These are phyloP conservation scores for Panonychus citri DNA, from an alignment of 1,140 invertebrate genomes.

Conservation along the genomic window DNA sequence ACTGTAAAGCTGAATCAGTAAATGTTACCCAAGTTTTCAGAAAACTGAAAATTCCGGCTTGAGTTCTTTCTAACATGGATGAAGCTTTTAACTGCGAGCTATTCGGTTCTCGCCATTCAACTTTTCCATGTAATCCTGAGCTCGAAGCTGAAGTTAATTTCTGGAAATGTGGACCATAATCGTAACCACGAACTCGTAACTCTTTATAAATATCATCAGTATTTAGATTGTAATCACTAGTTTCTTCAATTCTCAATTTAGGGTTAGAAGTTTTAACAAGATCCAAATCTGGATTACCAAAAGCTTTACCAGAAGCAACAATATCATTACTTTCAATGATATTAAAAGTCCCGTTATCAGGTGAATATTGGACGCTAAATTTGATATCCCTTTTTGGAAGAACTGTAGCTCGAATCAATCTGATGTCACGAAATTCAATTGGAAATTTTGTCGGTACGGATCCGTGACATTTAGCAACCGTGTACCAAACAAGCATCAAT, in stretches of 20 bases:
- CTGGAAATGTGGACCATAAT: slow-evolving; percentile 43
- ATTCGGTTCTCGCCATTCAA: slow-evolving; percentile 22
- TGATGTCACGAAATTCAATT: slow-evolving; percentile 51
- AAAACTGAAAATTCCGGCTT: not conserved
- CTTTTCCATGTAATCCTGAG: not conserved
- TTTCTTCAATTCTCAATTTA: not conserved
- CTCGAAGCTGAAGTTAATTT: slow-evolving; percentile 36
- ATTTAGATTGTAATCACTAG: slow-evolving; percentile 6
- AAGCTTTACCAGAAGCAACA: not conserved
- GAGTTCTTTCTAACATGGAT: not conserved
- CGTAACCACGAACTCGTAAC: slow-evolving; percentile 28
- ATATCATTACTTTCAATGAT: not conserved
- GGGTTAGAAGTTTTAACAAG: not conserved
- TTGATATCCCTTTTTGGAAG: not conserved
- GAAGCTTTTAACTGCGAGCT: not conserved
- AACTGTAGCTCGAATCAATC: slow-evolving; percentile 59
- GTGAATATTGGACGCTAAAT: not conserved
- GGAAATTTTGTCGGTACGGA: not conserved
- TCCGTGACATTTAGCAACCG: slow-evolving; percentile 34
- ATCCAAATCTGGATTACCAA: not conserved
- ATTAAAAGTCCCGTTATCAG: not conserved
- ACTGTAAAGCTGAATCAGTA: slow-evolving; percentile 28
- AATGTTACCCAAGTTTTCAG: slow-evolving; percentile 27
- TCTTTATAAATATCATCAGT: slow-evolving; percentile 29
- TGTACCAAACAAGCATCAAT: slow-evolving; percentile 69